Evolutionary conservation across 1,140 invertebrate genomes (phyloP), one percentile per base, ranked within the genome.

Genomic region (Tetraneura akinire): DNA sequence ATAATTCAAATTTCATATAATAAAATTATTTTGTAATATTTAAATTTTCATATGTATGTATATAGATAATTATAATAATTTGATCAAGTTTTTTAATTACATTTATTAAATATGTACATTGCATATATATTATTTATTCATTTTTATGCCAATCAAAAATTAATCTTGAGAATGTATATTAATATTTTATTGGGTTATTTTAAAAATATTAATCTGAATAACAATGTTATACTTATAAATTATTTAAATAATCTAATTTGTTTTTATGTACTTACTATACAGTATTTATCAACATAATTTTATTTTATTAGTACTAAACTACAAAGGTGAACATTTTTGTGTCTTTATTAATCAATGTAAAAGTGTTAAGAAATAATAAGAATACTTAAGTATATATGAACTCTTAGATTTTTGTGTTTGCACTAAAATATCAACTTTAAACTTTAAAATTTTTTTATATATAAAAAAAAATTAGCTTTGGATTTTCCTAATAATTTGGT

Each of bases 1-100:
- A 47, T 78, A 60, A 78, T 47, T 68, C 23, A 71, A 71, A 71
- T 71, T 71, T 78, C 74, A 42, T 62, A 37, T 57, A 62, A 60
- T 78, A 57, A 78, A 47, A 37, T 62, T 78, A 78, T 78, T 76
- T 76, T 78, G 47, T 78, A 37, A 37, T 5, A 78, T 45, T 42
- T 21, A 55, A 70, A 26, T 47, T 18, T 18, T 70, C n/a, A 42
- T 32, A 21, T n/a, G n/a, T 1, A 16, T 55, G 71, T 76, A 47
- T 21, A 55, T 76, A 74, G 29, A 13, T 42, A 23, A 74, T 53
- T 53, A 32, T 29, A 76, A 76, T 42, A 76, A 42, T 37, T 76
- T 55, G 49, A 76, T n/a, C 71, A 53, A 53, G 29, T 55, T 73
- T 53, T 73, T 51, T 71, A 23, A 70, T 51, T 68, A 47, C 37